Evolutionary conservation across 2,797 vertebrate species (phyloP), one percentile per base, ranked within the genome.

Genomic region (Bufotes viridis): DNA sequence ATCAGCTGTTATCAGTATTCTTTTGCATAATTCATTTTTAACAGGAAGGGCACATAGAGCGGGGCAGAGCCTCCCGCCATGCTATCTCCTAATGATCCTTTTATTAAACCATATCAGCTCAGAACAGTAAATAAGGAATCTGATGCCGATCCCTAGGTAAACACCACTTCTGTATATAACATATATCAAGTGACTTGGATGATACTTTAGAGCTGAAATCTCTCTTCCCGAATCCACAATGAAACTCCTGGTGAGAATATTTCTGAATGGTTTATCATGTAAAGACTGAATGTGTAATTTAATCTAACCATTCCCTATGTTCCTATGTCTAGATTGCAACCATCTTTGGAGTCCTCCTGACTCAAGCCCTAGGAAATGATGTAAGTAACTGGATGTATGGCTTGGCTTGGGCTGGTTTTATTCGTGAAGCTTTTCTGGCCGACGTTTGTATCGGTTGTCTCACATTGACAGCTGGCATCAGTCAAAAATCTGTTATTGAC

Each of bases 241-340:
- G 88, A 89, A 89, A 81, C 51, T 82, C 80, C 61, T 89, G 84
- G 88, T 89, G 79, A 89, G 84, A 42, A 89, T 34, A 58, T 7
- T 76, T 78, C 20, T 24, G 8, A 34, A 49, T 51, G 26, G 58
- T 61, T 76, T 78, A 53, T 78, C 72, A 51, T 60, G 22, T 34
- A 20, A 53, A 76, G 8, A 17, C 14, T 63, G 7, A 51, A 6
- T 24, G n/a, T 9, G 20, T 6, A 14, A n/a, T 26, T 9, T 61
- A 49, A 22, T 2, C 2, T 49, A 85, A 51, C 18, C 12, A 6
- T 80, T 72, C 8, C 2, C 10, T 78, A 78, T 22, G 11, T 67
- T 82, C 26, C 90, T 53, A 74, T 69, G 90, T 92, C 83, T 90
- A 93, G 93, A 82, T 81, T 84, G 88, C 80, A 80, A 5, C 76